These are phyloP conservation scores for Chrysopa pallens DNA, from an alignment of 1,140 invertebrate genomes.

Conservation along the genomic window DNA sequence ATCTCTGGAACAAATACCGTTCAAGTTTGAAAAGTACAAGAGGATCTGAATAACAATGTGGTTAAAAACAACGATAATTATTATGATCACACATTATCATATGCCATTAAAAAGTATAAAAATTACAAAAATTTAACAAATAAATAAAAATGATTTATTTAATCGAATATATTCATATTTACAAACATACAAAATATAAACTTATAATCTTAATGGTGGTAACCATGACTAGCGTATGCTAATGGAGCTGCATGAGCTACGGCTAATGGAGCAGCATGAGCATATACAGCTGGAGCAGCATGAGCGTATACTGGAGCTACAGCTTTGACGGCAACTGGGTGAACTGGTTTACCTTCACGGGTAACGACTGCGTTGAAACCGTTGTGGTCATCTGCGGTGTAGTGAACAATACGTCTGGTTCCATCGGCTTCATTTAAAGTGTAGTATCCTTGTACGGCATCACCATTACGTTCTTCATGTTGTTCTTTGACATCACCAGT, in stretches of 20 bases:
- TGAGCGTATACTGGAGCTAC: background rate
- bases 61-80: too few relatives aligned
- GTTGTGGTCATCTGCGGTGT: constrained; percentile 34
- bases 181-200: constrained; percentile 23
- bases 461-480: constrained; percentile 38
- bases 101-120: too few relatives aligned
- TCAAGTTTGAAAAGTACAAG: too few relatives aligned
- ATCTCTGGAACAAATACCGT: too few relatives aligned
- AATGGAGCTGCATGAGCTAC: too few relatives aligned
- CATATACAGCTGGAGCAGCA: background rate
- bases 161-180: constrained; percentile 18
- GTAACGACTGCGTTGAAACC: constrained; percentile 33
- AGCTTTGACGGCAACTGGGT: background rate
- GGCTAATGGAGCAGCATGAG: too few relatives aligned
- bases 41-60: too few relatives aligned
- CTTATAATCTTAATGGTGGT: constrained; percentile 16
- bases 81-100: too few relatives aligned
- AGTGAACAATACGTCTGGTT: constrained; percentile 33
- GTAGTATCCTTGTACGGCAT: constrained; percentile 42
- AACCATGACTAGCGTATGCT: too few relatives aligned
- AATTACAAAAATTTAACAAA: too few relatives aligned
- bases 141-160: constrained; percentile 15
- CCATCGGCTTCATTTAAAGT: constrained; percentile 33
- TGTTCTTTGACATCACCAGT: constrained; percentile 52
- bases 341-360: background rate